A percentile compares a stretch with the other conserved stretches of the same genome.
Conservation (phyloP, 30 jellyfish, hydroid and myxozoan species). For the Cassiopea andromeda region DNA sequence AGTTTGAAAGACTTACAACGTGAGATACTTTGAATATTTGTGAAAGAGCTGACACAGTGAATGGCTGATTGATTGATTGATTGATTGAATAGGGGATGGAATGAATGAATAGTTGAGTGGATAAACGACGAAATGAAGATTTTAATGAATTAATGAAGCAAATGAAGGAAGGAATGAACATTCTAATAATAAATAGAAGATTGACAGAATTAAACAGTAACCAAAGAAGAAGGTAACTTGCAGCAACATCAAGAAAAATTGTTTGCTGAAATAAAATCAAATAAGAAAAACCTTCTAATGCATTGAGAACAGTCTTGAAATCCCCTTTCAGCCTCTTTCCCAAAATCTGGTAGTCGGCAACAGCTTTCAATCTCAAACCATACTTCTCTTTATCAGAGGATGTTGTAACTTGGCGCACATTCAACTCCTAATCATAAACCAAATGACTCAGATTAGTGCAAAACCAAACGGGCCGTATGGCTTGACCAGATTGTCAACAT, state of each 20-base stretch:
- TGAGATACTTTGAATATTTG: neutral
- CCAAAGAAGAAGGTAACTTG: too few species aligned
- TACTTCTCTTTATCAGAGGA: conserved; percentile 89
- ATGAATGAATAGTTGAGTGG: neutral
- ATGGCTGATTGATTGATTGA: neutral
- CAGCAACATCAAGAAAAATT: neutral
- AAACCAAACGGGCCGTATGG: neutral
- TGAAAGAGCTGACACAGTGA: neutral
- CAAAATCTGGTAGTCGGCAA: conserved; percentile 85
- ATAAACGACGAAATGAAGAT: neutral
- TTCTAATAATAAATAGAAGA: too few species aligned
- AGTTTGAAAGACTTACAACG: neutral
- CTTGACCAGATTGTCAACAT: neutral
- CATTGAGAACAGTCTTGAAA: conserved; percentile 87
- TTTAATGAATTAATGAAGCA: neutral
- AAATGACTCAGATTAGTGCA: neutral
- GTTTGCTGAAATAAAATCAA: neutral
- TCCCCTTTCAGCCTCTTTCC: conserved; percentile 93
- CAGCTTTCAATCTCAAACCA: conserved; percentile 92
- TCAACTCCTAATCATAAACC: conserved; percentile 76
- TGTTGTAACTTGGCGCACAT: conserved; percentile 78
- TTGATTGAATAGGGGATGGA: neutral
- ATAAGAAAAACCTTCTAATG: conserved; percentile 69
- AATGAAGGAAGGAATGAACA: neutral
- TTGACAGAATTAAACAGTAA: neutral